phyloP scores from a whole-genome alignment of 2,113 vertebrate genomes.

The Ictalurus furcatus region DNA sequence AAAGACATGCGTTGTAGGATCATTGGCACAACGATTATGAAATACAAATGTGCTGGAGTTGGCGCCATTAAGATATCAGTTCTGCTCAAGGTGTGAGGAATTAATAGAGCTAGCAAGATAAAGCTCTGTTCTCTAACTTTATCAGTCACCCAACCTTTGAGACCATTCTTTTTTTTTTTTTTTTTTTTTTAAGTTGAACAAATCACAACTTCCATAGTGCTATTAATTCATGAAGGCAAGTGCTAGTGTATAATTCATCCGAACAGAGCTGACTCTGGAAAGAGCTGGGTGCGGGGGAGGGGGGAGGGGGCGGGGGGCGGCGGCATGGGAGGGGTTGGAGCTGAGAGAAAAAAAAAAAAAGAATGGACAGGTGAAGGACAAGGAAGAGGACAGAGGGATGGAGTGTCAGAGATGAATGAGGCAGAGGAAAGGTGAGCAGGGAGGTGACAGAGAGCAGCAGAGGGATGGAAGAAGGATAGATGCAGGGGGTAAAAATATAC shows the following conservation, averaged over 20 bases:
- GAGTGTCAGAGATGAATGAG: conserved; percentile 44
- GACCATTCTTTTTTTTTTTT: neutral
- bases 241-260: conserved; percentile 36
- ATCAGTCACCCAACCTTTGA: neutral
- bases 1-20: no score
- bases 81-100: conserved; percentile 43
- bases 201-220: conserved; percentile 35
- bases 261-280: neutral
- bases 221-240: conserved; percentile 38
- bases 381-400: neutral
- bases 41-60: neutral
- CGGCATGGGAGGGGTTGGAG: no score
- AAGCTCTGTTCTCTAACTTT: neutral
- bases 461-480: conserved; percentile 25
- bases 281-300: neutral
- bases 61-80: neutral
- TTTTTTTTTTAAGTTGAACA: neutral
- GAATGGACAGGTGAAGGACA: neutral
- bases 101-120: conserved; percentile 14
- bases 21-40: no score
- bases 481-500: neutral
- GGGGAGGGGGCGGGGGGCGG: neutral
- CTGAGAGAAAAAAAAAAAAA: neutral
- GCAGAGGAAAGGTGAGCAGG: conserved; percentile 38
- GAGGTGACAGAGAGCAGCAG: conserved; percentile 43